Conservation (phyloP, 2,113 vertebrate species). For the Pterocles gutturalis region DNA sequence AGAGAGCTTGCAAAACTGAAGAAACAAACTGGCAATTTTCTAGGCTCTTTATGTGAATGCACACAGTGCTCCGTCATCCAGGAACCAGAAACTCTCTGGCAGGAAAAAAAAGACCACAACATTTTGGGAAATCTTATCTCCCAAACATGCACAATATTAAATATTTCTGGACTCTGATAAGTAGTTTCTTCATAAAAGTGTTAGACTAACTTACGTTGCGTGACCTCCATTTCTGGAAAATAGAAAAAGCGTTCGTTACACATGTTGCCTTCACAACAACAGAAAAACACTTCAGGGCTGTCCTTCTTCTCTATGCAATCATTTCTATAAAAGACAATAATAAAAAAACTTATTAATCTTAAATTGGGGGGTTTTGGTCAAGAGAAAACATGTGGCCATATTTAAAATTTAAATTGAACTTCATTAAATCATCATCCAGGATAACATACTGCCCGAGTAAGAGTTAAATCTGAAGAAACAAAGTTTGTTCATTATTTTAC, state of each 20-base stretch:
- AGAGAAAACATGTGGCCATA: accelerated
- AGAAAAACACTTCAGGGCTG: slow-evolving; percentile 97
- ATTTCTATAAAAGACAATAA: slow-evolving; percentile 75
- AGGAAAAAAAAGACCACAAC: not conserved
- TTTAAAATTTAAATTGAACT: not conserved
- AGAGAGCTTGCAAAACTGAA: not conserved
- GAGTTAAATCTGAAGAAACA: not conserved
- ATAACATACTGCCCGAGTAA: accelerated
- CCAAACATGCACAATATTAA: accelerated
- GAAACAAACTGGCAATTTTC: not conserved
- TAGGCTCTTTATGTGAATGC: not conserved
- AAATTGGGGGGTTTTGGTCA: not conserved
- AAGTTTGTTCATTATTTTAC: accelerated
- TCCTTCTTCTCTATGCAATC: slow-evolving; percentile 96
- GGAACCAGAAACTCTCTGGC: not conserved
- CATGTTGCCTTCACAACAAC: slow-evolving; percentile 97
- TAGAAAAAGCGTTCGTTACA: slow-evolving; percentile 96
- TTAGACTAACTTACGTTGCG: slow-evolving; percentile 80
- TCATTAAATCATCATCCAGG: accelerated
- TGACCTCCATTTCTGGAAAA: slow-evolving; percentile 84
- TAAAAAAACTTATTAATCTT: not conserved
- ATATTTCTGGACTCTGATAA: not conserved
- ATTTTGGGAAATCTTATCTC: not conserved
- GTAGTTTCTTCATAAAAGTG: not conserved
- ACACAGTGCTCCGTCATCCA: accelerated